A percentile compares a stretch with the other conserved stretches of the same genome.
These are phyloP conservation scores for Zaprionus lineosus DNA, from an alignment of 2,888 invertebrate genomes.

Conservation along the genomic window DNA sequence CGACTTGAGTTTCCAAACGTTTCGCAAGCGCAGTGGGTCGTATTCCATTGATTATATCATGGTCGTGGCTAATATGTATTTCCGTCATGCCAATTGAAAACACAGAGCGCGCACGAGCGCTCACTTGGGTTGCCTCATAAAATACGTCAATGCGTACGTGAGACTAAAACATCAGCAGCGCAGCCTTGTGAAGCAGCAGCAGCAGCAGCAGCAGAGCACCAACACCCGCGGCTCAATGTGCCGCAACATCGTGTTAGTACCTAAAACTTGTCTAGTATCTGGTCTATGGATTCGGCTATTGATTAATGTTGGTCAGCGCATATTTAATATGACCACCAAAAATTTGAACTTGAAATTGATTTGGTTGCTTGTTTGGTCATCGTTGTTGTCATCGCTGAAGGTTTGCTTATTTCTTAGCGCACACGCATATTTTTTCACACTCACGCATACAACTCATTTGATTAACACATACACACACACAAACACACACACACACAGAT, in stretches of 20 bases:
- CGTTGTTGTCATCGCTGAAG: slow-evolving; percentile 47
- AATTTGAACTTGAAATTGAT: slow-evolving; percentile 74
- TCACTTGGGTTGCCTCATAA: slow-evolving; percentile 30
- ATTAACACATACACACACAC: too few relatives aligned
- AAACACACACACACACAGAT: slow-evolving; percentile 21
- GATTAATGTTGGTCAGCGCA: slow-evolving; percentile 46
- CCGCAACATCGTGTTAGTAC: too few relatives aligned
- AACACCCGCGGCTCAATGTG: too few relatives aligned
- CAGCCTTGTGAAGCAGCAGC: slow-evolving; percentile 39
- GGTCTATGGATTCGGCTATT: slow-evolving; percentile 25
- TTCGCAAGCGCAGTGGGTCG: slow-evolving; percentile 45
- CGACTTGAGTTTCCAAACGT: slow-evolving; percentile 18
- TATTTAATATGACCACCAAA: slow-evolving; percentile 54
- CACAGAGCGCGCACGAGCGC: slow-evolving; percentile 11
- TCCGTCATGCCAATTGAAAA: slow-evolving; percentile 66
- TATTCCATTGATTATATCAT: slow-evolving; percentile 66
- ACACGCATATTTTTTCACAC: slow-evolving; percentile 17
- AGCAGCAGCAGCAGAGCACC: slow-evolving; percentile 11
- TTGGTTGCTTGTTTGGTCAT: slow-evolving; percentile 50
- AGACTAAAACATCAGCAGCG: slow-evolving; percentile 16
- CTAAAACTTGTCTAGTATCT: slow-evolving; percentile 49
- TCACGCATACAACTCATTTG: slow-evolving; percentile 20
- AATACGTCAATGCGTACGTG: slow-evolving; percentile 57
- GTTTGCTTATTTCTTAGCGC: slow-evolving; percentile 68
- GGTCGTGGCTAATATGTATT: slow-evolving; percentile 66